A percentile compares a stretch with the other conserved stretches of the same genome.
Conservation (phyloP, 1,140 invertebrate species). For the Drosophila cardini region DNA sequence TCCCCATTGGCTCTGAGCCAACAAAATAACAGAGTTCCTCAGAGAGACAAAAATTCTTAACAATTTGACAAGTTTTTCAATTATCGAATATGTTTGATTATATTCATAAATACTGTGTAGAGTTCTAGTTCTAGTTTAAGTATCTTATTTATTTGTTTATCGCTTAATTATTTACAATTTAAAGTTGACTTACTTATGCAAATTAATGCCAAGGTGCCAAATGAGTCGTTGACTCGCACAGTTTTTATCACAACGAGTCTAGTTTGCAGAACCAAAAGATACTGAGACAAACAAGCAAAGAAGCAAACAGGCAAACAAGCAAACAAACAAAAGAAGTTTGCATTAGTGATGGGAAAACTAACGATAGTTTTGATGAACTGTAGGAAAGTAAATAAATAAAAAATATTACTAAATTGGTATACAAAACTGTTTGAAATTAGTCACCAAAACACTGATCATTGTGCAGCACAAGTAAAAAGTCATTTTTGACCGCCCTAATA, state of each 20-base stretch:
- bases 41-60: not conserved
- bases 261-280: slow-evolving; percentile 3
- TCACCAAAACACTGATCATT: no score
- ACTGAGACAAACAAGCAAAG: slow-evolving; percentile 12
- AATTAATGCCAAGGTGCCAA: slow-evolving; percentile 68
- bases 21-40: slow-evolving; percentile 1
- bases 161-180: slow-evolving; percentile 10
- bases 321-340: slow-evolving; percentile 32
- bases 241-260: not conserved
- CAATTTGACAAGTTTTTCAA: slow-evolving; percentile 35
- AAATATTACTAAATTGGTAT: no score
- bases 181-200: slow-evolving; percentile 48
- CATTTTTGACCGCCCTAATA: no score
- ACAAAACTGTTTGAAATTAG: no score
- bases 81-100: slow-evolving; percentile 17
- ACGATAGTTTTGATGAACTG: no score
- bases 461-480: no score
- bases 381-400: no score
- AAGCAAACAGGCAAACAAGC: slow-evolving; percentile 1
- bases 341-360: no score
- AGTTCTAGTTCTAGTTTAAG: slow-evolving; percentile 6
- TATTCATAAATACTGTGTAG: slow-evolving; percentile 35
- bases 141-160: slow-evolving; percentile 35
- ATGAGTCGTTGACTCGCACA: slow-evolving; percentile 55
- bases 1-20: slow-evolving; percentile 55